Conservation (phyloP, 2,797 vertebrate genomes). For the Cryptoblepharus egeriae region DNA sequence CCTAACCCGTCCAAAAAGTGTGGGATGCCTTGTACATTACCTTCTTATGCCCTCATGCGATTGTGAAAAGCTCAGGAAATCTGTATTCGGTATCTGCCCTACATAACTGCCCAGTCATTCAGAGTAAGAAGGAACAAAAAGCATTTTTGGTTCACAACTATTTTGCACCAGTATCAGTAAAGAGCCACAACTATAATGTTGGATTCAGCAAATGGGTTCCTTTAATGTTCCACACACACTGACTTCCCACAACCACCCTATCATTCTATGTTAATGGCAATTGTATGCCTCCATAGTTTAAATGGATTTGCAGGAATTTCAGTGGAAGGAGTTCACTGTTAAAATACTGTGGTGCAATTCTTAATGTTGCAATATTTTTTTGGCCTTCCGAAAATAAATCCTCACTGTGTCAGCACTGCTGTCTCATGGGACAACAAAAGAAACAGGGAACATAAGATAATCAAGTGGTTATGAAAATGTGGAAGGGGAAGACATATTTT, state of each 20-base stretch:
- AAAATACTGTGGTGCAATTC: slow-evolving; percentile 52
- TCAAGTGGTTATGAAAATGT: slow-evolving; percentile 45
- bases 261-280: slow-evolving; percentile 21
- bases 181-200: slow-evolving; percentile 21
- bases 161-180: slow-evolving; percentile 26
- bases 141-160: slow-evolving; percentile 26
- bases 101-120: background rate
- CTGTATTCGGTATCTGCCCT: slow-evolving; percentile 39
- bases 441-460: slow-evolving; percentile 36
- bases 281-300: slow-evolving; percentile 32
- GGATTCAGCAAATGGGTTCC: slow-evolving; percentile 41
- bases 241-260: background rate
- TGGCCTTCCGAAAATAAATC: slow-evolving; percentile 62
- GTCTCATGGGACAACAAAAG: slow-evolving; percentile 48
- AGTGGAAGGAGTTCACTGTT: slow-evolving; percentile 52
- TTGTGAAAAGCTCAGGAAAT: slow-evolving; percentile 39
- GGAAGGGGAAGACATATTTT: background rate
- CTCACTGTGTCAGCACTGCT: slow-evolving; percentile 54
- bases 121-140: background rate
- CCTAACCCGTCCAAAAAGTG: too few relatives aligned
- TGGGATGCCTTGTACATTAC: slow-evolving; percentile 51
- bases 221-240: slow-evolving; percentile 4
- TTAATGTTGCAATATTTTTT: slow-evolving; percentile 36
- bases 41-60: slow-evolving; percentile 65
- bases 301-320: slow-evolving; percentile 50